Conservation (phyloP, 2,888 invertebrate species). For the Caenorhabditis virilis region DNA sequence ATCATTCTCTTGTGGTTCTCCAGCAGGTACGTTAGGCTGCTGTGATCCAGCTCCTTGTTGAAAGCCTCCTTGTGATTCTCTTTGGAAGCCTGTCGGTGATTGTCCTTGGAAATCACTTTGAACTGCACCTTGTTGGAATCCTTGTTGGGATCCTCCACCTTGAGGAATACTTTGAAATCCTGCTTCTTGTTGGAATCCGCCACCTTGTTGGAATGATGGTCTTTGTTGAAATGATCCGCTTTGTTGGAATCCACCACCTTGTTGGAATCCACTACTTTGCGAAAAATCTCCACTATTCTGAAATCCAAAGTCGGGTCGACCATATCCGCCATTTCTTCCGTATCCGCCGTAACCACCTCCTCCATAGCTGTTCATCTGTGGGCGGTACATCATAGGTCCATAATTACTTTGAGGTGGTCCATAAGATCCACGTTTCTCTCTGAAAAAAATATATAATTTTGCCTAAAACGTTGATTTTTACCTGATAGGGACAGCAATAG, state of each 20-base stretch:
- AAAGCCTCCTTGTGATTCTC: slow-evolving; percentile 13
- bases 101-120: no score
- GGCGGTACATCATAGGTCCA: no score
- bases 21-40: background rate
- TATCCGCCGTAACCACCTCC: slow-evolving; percentile 16
- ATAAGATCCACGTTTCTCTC: slow-evolving; percentile 26
- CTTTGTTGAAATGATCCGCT: background rate
- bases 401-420: slow-evolving; percentile 26
- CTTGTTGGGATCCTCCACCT: slow-evolving; percentile 1
- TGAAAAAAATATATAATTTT: slow-evolving; percentile 2
- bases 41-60: slow-evolving; percentile 1
- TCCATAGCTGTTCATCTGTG: background rate
- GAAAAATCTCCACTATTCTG: slow-evolving; percentile 15
- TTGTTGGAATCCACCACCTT: background rate
- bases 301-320: slow-evolving; percentile 3
- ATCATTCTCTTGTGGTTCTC: background rate
- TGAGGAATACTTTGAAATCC: slow-evolving; percentile 2
- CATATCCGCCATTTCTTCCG: slow-evolving; percentile 22
- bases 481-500: background rate
- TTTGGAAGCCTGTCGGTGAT: background rate
- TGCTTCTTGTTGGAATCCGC: no score
- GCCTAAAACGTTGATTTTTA: background rate
- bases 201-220: background rate
- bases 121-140: background rate
- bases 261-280: slow-evolving; percentile 17